Base-by-base conservation (phyloP, 2,797 vertebrate species). In the Sebastes minor region DNA sequence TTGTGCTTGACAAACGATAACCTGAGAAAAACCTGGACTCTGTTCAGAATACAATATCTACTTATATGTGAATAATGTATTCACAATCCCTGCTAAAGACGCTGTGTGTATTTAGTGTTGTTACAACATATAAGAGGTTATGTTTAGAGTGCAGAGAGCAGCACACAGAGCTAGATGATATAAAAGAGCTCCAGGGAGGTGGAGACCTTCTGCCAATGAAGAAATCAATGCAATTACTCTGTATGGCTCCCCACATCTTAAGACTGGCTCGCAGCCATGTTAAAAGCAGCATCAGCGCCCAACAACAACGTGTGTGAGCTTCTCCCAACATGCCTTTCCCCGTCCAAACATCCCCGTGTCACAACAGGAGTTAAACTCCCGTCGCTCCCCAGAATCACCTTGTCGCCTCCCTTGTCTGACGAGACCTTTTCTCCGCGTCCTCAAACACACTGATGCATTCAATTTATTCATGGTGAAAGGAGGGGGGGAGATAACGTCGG, bases 401-500 rank as follows among this genome's bases (percentile, higher is more conserved):
- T 59, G 76, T 86, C 81, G 57, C 74, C 82, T 82, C n/a, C 61
- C 76, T 74, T 76, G 83, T 88, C 81, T 80, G 85, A 87, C 71
- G 14, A 82, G 81, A 91, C 88, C 83, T 84, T 87, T 52, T 81
- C 56, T 16, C 72, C 3, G 62, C 30, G 71, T 92, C 91, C 91
- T 92, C 90, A 90, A 85, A 91, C 84, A 94, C 88, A 89, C 83
- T 80, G 89, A 93, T 91, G 92, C 91, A 81, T 92, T 94, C 88
- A 90, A 94, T 95, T 95, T 94, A 94, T 94, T 95, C 92, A 94
- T 90, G 80, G 91, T 4, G 56, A 82, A 83, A 83, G 70, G 74
- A 79, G 77, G 67, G 68, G 35, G 38, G 69, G 62, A 88, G 86
- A 74, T 82, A 90, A 94, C 92, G 63, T 76, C 52, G 22, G 81